Base-by-base conservation (phyloP, 2,888 invertebrate genomes). In the Drosophila setosimentum region DNA sequence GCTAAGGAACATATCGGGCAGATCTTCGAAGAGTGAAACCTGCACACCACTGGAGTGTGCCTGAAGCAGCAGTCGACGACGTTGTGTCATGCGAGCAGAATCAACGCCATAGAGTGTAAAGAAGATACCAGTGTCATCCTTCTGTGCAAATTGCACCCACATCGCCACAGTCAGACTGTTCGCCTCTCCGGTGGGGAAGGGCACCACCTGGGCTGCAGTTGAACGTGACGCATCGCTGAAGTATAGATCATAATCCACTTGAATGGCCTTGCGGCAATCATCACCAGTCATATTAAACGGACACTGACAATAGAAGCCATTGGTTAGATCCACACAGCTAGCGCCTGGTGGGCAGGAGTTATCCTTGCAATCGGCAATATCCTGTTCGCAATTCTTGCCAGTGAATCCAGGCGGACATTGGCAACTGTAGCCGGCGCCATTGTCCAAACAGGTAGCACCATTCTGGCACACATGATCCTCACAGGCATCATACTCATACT, bases 221-320 rank as follows among this genome's bases (percentile, higher is more conserved):
- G 98, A 98, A 18, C 98, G 96, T 18, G 96, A 94, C 53, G 97
- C 96, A 92, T 99, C 98, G 89, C 98, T 97, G 93, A 99, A 98
- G 95, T 97, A 98, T 13, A 99, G 94, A 92, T 99, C 99, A 93
- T 99, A 99, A 93, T 99, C 98, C n/a, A 98, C 97, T 93, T 98
- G 98, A 83, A 99, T 97, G n/a, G 97, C 96, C 95, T 99, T 99
- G 91, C 98, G 95, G 91, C 99, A 99, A 91, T 98, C 98, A 91
- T 98, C 98, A 59, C 99, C 99, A 29, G 99, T 99, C 88, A 98
- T 95, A 91, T 99, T 99, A 93, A 99, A 98, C 11, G 99, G 98
- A 94, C 99, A 99, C 92, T 98, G 97, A 91, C 99, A 99, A 92
- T 98, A 98, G 94, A 98, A 98, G 87, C 96, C 95, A 82, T 97